These are phyloP conservation scores for Tetrao urogallus DNA, from an alignment of 2,113 vertebrate genomes.

Conservation along the genomic window DNA sequence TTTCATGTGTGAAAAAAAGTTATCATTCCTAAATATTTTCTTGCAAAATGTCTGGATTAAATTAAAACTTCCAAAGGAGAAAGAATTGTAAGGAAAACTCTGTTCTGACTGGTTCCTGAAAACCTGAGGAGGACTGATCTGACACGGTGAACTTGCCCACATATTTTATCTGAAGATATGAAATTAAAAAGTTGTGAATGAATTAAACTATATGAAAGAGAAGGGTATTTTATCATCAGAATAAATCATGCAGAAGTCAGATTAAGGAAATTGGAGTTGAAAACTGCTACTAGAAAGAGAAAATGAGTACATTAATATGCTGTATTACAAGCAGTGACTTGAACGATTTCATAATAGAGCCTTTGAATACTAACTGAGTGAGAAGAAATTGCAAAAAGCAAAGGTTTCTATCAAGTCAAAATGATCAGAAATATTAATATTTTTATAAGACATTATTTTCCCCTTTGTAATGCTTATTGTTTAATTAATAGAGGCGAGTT, in stretches of 20 bases:
- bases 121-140: background rate
- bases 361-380: slow-evolving; percentile 33
- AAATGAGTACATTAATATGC: slow-evolving; percentile 56
- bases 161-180: slow-evolving; percentile 24
- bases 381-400: slow-evolving; percentile 42
- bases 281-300: slow-evolving; percentile 58
- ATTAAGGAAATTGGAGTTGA: slow-evolving; percentile 38
- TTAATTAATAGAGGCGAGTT: background rate
- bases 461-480: background rate
- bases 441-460: background rate
- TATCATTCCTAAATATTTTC: background rate
- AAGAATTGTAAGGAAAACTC: slow-evolving; percentile 1
- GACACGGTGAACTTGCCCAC: slow-evolving; percentile 12
- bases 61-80: slow-evolving; percentile 16
- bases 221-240: slow-evolving; percentile 52
- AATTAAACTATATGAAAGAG: slow-evolving; percentile 44
- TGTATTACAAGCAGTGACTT: slow-evolving; percentile 46
- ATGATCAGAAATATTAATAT: slow-evolving; percentile 33
- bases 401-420: slow-evolving; percentile 18
- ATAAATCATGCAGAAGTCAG: slow-evolving; percentile 53
- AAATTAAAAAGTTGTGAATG: slow-evolving; percentile 53
- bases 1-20: slow-evolving; percentile 10
- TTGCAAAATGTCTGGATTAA: slow-evolving; percentile 3
- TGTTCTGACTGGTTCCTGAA: background rate
- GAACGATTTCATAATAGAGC: background rate